These are phyloP conservation scores for Lagopus muta DNA, from an alignment of 2,113 vertebrate species.

Conservation along the genomic window DNA sequence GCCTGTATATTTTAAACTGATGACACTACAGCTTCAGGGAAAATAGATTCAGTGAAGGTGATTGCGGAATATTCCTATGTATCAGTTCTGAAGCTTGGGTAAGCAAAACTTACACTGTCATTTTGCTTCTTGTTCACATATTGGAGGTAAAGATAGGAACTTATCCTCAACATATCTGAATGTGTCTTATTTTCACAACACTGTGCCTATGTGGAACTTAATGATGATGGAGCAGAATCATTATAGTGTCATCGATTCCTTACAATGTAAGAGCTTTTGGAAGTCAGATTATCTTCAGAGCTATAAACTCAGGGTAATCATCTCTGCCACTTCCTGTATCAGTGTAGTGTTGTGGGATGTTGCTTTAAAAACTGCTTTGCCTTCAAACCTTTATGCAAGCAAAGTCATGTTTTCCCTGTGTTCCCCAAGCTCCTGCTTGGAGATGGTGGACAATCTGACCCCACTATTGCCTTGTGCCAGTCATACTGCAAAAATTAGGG, in stretches of 20 bases:
- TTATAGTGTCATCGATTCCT: neutral
- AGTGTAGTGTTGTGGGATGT: neutral
- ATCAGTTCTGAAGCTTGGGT: neutral
- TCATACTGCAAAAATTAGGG: neutral
- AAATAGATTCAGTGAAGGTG: neutral
- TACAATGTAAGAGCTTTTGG: slow-evolving; percentile 1
- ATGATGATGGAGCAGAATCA: slow-evolving; percentile 32
- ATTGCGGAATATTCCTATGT: neutral
- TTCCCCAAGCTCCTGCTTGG: neutral
- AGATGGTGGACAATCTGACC: neutral
- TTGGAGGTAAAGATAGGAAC: neutral
- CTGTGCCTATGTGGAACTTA: neutral
- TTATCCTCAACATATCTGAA: slow-evolving; percentile 10
- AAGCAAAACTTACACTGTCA: neutral
- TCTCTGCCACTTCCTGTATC: slow-evolving; percentile 11
- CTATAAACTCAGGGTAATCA: neutral
- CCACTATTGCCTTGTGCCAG: neutral
- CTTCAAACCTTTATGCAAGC: slow-evolving; percentile 3
- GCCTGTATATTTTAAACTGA: neutral
- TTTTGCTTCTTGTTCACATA: neutral
- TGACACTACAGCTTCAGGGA: neutral
- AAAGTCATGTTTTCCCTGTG: neutral
- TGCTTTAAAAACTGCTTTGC: neutral
- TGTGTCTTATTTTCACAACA: slow-evolving; percentile 52
- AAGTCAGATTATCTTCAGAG: slow-evolving; percentile 24